Evolutionary conservation across 2,113 vertebrate genomes (phyloP).

Genomic region (Crotophaga sulcirostris): DNA sequence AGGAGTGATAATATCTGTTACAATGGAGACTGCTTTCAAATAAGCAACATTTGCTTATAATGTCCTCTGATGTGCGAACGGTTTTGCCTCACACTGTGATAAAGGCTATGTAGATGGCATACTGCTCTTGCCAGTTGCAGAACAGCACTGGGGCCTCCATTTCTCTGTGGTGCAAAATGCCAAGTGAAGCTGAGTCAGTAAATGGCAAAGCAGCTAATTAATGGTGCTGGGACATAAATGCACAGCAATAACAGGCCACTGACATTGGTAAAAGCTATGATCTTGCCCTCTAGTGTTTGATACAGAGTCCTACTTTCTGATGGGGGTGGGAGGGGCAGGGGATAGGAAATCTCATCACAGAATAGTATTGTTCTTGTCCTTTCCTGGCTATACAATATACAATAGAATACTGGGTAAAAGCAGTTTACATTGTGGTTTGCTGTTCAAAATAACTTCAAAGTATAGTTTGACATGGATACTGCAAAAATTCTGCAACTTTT

Average conservation of each 20-base stretch:
- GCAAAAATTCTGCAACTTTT: neutral
- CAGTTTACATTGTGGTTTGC: neutral
- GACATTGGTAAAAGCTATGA: neutral
- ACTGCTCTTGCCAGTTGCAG: neutral
- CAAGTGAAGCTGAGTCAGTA: neutral
- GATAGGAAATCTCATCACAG: neutral
- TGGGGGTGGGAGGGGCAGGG: neutral
- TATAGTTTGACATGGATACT: neutral
- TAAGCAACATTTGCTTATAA: neutral
- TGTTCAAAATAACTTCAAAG: neutral
- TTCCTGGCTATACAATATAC: neutral
- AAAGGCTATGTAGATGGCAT: neutral
- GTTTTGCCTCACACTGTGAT: neutral
- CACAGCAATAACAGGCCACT: neutral
- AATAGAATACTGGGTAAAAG: neutral
- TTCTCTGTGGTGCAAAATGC: neutral
- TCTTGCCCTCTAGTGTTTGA: neutral
- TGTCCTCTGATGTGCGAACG: neutral
- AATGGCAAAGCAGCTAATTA: neutral
- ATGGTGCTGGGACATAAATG: neutral
- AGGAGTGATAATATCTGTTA: neutral
- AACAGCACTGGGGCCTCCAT: neutral
- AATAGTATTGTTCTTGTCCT: neutral
- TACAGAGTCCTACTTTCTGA: neutral
- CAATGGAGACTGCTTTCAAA: neutral